These are phyloP conservation scores for Oxycera nigricornis DNA, from an alignment of 2,888 invertebrate species.

Conservation along the genomic window DNA sequence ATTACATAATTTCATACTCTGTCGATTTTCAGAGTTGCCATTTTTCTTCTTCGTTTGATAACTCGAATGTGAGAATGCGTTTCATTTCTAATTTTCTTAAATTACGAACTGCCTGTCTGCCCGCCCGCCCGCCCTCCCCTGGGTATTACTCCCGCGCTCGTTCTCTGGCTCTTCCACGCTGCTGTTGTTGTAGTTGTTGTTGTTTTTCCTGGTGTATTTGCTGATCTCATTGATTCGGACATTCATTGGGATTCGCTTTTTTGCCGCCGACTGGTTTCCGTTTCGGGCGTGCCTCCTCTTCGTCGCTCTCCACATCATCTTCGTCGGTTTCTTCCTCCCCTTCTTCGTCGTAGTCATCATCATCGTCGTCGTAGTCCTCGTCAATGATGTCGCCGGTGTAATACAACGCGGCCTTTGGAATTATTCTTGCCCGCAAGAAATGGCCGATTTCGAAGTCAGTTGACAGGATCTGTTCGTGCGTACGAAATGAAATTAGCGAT, in stretches of 20 bases:
- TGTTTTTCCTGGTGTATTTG: conserved; percentile 18
- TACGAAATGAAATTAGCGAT: not conserved
- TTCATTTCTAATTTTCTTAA: not conserved
- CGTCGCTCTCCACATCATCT: conserved; percentile 49
- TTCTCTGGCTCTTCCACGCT: conserved; percentile 26
- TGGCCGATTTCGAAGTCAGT: conserved; percentile 99
- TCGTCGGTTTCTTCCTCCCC: conserved; percentile 68
- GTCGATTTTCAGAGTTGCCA: not conserved
- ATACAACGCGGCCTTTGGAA: conserved; percentile 96
- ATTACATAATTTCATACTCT: too few relatives aligned
- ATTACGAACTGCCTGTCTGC: too few relatives aligned
- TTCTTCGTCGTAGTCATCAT: conserved; percentile 63
- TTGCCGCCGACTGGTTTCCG: conserved; percentile 51
- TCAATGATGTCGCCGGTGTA: conserved; percentile 91
- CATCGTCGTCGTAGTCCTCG: conserved; percentile 75
- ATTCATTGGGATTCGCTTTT: conserved; percentile 67
- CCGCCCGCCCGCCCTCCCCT: too few relatives aligned
- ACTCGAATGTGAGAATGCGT: not conserved
- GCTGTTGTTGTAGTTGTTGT: conserved; percentile 7
- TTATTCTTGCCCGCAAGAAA: conserved; percentile 93
- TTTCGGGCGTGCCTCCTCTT: conserved; percentile 51
- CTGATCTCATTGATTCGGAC: conserved; percentile 72
- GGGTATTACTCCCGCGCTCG: not conserved
- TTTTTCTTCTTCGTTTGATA: not conserved
- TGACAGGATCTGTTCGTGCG: conserved; percentile 73